A percentile compares a stretch with the other conserved stretches of the same genome.
Evolutionary conservation across 2,888 invertebrate species (phyloP).

Genomic region (Scrobipalpa costella): DNA sequence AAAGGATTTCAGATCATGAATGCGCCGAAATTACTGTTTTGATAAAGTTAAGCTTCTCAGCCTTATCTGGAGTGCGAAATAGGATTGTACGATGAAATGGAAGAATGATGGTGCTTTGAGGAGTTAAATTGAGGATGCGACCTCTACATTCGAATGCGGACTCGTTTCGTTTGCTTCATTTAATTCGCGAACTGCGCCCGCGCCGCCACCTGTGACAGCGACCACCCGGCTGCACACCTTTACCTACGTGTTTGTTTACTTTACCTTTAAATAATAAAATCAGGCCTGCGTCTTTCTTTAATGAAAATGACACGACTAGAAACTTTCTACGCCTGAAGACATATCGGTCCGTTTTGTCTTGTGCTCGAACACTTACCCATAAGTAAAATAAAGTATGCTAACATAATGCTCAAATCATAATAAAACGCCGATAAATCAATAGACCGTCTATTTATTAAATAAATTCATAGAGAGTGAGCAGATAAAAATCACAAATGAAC

Average conservation of each 20-base stretch:
- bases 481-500: slow-evolving; percentile 74
- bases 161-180: slow-evolving; percentile 40
- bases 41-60: neutral
- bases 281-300: slow-evolving; percentile 19
- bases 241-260: slow-evolving; percentile 29
- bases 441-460: slow-evolving; percentile 38
- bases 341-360: slow-evolving; percentile 4
- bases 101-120: neutral
- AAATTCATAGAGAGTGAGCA: slow-evolving; percentile 45
- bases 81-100: neutral
- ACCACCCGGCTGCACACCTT: slow-evolving; percentile 43
- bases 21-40: slow-evolving; percentile 19
- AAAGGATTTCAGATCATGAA: neutral
- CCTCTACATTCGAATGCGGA: slow-evolving; percentile 41
- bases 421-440: slow-evolving; percentile 37
- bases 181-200: slow-evolving; percentile 41
- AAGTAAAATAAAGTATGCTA: slow-evolving; percentile 5
- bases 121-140: slow-evolving; percentile 35
- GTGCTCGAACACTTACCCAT: neutral
- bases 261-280: slow-evolving; percentile 31
- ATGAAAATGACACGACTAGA: neutral
- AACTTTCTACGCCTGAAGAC: slow-evolving; percentile 10
- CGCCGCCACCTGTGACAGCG: slow-evolving; percentile 32
- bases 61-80: neutral
- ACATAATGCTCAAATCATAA: slow-evolving; percentile 29